Conservation (phyloP, 2,888 invertebrate species). For the Apeira syringaria region DNA sequence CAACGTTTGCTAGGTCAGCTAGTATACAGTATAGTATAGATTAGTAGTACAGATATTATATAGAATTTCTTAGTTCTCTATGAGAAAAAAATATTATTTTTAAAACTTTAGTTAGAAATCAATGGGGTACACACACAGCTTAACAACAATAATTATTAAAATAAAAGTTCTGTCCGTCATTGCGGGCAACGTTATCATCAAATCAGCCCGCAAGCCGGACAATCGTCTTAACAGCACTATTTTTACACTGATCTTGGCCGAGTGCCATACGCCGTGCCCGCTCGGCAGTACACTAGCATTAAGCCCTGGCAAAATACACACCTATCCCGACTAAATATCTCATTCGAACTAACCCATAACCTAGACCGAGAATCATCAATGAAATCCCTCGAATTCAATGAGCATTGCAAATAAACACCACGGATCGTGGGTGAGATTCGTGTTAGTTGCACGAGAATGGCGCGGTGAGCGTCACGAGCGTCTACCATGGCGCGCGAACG, state of each 20-base stretch:
- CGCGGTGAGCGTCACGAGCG: conserved; percentile 71
- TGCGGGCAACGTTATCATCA: conserved; percentile 64
- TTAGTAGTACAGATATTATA: too few relatives aligned
- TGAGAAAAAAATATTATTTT: too few relatives aligned
- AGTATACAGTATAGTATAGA: too few relatives aligned
- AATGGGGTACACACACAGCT: too few relatives aligned
- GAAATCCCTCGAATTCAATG: conserved; percentile 58
- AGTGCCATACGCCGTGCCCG: conserved; percentile 80
- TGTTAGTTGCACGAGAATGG: conserved; percentile 73
- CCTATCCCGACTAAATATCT: conserved; percentile 60
- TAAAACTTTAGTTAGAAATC: too few relatives aligned
- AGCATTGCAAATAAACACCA: conserved; percentile 61
- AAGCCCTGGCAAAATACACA: conserved; percentile 79
- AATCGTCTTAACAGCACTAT: conserved; percentile 76
- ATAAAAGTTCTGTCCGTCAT: conserved; percentile 38
- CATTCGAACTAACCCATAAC: conserved; percentile 49
- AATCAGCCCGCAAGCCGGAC: conserved; percentile 60
- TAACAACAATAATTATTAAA: conserved; percentile 10
- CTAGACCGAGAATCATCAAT: conserved; percentile 62
- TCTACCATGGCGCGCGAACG: conserved; percentile 73
- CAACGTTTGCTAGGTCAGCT: too few relatives aligned
- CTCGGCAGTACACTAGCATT: conserved; percentile 85
- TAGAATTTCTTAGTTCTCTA: too few relatives aligned
- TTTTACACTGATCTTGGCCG: conserved; percentile 75
- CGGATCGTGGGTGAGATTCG: conserved; percentile 51